phyloP scores from a whole-genome alignment of 2,797 vertebrate genomes.

The Lepilemur septentrionalis region DNA sequence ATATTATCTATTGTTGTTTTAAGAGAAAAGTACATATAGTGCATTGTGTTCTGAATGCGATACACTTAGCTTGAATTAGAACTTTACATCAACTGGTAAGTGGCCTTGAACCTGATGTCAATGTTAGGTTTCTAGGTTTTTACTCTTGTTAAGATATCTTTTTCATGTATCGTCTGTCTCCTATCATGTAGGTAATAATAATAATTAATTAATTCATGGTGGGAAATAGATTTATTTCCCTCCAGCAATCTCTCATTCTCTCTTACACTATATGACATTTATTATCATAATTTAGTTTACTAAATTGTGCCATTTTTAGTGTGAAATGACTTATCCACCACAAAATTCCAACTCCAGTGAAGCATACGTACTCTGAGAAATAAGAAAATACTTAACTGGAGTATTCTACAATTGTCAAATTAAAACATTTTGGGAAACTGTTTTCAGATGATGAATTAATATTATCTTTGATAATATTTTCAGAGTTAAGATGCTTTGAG shows the following conservation, averaged over 20 bases:
- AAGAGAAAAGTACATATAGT: conserved; percentile 26
- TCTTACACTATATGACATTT: not conserved
- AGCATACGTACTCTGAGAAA: not conserved
- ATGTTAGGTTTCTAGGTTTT: not conserved
- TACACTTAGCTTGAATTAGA: not conserved
- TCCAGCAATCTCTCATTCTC: not conserved
- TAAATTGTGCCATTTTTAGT: not conserved
- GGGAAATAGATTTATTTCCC: not conserved
- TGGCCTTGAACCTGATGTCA: not conserved
- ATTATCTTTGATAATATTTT: not conserved
- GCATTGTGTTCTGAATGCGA: not conserved
- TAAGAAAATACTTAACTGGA: not conserved
- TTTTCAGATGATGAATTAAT: not conserved
- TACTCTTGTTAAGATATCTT: not conserved
- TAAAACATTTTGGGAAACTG: not conserved
- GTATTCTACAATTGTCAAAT: not conserved
- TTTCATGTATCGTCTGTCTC: not conserved
- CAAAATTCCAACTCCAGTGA: not conserved
- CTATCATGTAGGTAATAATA: not conserved
- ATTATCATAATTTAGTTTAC: not conserved
- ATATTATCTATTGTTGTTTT: not conserved
- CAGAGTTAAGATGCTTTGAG: not conserved
- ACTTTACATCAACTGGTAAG: not conserved
- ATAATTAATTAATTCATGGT: not conserved
- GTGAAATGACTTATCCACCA: not conserved